These are phyloP conservation scores for Platyscelio sp. DNA, from an alignment of 2,888 invertebrate genomes.

Conservation along the genomic window DNA sequence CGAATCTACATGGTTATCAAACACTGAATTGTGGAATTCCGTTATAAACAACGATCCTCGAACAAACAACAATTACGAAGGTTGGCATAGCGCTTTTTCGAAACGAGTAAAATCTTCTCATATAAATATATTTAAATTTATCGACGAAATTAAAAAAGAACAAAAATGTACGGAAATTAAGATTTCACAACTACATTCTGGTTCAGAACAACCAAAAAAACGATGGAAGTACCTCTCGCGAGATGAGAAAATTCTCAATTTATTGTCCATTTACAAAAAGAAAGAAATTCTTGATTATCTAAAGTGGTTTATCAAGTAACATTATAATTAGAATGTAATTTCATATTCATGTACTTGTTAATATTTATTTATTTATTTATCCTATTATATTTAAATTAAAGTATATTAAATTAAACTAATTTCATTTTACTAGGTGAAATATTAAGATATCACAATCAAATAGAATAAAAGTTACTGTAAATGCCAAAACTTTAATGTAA, in stretches of 20 bases:
- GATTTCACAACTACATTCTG: not conserved
- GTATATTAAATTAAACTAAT: too few species aligned
- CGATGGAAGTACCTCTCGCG: not conserved
- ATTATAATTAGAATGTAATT: too few species aligned
- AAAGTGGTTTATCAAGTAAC: not conserved
- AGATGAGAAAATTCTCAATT: not conserved
- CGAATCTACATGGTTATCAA: not conserved
- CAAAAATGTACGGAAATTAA: conserved; percentile 8
- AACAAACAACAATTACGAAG: conserved; percentile 20
- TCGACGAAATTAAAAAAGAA: not conserved
- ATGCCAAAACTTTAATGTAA: too few species aligned
- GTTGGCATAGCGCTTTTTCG: conserved; percentile 12
- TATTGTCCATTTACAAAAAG: not conserved
- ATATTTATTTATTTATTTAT: too few species aligned
- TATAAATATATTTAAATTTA: conserved; percentile 15
- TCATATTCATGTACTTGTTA: too few species aligned
- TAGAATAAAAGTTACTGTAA: too few species aligned
- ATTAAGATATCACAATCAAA: too few species aligned
- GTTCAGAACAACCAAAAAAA: not conserved
- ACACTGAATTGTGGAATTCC: conserved; percentile 10
- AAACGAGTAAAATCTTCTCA: not conserved
- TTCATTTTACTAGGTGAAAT: too few species aligned
- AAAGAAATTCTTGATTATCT: not conserved
- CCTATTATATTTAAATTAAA: too few species aligned
- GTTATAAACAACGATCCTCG: conserved; percentile 1